Evolutionary conservation across 2,888 invertebrate species (phyloP).

Genomic region (Invenusta paracnida): DNA sequence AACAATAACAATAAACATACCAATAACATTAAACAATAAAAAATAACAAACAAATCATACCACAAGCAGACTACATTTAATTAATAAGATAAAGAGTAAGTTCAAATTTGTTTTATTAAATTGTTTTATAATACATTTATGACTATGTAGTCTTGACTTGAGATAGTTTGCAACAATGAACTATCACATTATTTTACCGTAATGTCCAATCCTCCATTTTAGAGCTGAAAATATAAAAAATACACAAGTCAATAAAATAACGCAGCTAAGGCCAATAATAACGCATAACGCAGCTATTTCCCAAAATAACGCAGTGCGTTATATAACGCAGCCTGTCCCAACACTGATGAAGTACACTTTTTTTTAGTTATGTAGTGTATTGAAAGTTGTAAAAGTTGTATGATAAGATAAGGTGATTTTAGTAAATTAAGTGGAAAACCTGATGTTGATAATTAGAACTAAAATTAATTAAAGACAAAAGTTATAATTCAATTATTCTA

Average conservation of each 20-base stretch:
- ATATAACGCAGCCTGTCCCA: slow-evolving; percentile 24
- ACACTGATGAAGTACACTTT: background rate
- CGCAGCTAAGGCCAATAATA: background rate
- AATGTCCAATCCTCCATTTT: background rate
- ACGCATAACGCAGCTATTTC: background rate
- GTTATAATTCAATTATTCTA: too few species aligned
- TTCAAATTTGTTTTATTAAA: background rate
- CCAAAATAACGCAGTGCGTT: background rate
- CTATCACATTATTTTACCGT: background rate
- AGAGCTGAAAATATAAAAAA: background rate
- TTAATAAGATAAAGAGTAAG: background rate
- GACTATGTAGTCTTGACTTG: background rate
- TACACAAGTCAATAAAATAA: background rate
- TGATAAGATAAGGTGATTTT: too few species aligned
- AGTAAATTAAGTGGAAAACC: too few species aligned
- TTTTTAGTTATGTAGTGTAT: too few species aligned
- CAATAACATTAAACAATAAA: background rate
- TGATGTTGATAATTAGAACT: too few species aligned
- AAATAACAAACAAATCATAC: background rate
- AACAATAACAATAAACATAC: background rate
- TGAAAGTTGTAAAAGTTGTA: too few species aligned
- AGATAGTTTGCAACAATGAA: background rate
- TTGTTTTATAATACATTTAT: background rate
- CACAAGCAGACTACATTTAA: background rate
- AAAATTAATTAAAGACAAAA: too few species aligned